Evolutionary conservation across 2,113 vertebrate genomes (phyloP), one percentile per base, ranked within the genome.

Genomic region (Misgurnus mizolepis): DNA sequence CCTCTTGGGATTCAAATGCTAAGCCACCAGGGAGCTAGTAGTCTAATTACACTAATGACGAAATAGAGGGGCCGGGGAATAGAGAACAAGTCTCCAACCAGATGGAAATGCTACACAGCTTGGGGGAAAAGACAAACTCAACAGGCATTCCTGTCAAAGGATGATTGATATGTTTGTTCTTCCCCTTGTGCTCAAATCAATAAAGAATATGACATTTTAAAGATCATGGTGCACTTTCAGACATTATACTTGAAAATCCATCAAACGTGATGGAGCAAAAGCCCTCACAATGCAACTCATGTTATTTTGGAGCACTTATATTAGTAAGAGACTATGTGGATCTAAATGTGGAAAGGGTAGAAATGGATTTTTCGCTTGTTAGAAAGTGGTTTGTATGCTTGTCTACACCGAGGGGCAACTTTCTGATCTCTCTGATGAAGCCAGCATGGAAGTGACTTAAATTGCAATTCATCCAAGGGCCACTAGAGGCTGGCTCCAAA

Each of bases 91-190:
- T 41, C 47, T 12, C 47, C 34, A 47, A 70, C 41, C 34, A 47
- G 50, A 53, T 8, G 55, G 14, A 45, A 69, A 55, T 75, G 81
- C 58, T 49, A 66, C 14, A 76, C 49, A 68, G n/a, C 6, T 17
- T 22, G n/a, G 7, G 39, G 39, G 22, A 61, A 74, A 74, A 45
- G 60, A 14, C 40, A 76, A 41, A 64, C 39, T 41, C 45, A 62
- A 70, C 61, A 43, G 68, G 4, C 50, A 67, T 75, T 85, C 80
- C 67, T 34, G 71, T 71, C 82, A 64, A 11, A 53, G 53, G 43
- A 70, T 89, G 86, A 91, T 82, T 62, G 83, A 86, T 84, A 80
- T 76, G 78, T 89, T 55, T 85, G 85, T 84, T 88, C 81, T 53
- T n/a, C 41, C 5, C 78, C 67, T 78, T 88, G 80, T 85, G 89